phyloP scores from a whole-genome alignment of 2,113 vertebrate species.

The Dipodomys stephensi region DNA sequence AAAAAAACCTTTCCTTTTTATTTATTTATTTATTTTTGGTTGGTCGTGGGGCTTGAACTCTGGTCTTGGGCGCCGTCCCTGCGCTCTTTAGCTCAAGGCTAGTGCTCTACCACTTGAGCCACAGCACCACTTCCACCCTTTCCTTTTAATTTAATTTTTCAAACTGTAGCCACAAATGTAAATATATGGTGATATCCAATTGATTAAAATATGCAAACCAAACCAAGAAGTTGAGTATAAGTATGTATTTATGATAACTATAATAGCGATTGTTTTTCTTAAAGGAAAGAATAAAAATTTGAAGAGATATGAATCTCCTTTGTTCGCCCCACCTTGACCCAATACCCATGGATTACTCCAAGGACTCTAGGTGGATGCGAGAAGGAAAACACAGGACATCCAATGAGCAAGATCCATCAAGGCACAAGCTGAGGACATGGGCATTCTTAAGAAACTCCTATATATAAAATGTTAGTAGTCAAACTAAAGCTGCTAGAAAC shows the following conservation, averaged over 20 bases:
- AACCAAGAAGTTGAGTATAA: neutral
- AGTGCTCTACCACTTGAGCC: no score
- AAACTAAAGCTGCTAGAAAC: constrained; percentile 46
- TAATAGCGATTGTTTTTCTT: neutral
- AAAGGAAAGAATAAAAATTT: constrained; percentile 3
- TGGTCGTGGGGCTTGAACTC: no score
- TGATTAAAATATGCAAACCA: neutral
- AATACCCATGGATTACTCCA: neutral
- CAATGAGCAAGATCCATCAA: neutral
- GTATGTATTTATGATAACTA: neutral
- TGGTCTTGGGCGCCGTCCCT: no score
- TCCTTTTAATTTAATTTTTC: neutral
- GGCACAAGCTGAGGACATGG: neutral
- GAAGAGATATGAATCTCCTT: constrained; percentile 11
- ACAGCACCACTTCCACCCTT: no score
- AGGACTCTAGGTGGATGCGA: neutral
- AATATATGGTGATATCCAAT: neutral
- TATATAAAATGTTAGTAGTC: neutral
- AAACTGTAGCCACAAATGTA: neutral
- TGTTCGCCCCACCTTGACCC: neutral
- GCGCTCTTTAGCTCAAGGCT: no score
- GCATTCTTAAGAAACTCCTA: neutral
- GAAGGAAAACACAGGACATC: neutral
- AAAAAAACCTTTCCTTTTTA: neutral
- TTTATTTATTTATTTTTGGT: no score